Evolutionary conservation across 2,113 vertebrate genomes (phyloP).

Genomic region (Osmerus eperlanus): DNA sequence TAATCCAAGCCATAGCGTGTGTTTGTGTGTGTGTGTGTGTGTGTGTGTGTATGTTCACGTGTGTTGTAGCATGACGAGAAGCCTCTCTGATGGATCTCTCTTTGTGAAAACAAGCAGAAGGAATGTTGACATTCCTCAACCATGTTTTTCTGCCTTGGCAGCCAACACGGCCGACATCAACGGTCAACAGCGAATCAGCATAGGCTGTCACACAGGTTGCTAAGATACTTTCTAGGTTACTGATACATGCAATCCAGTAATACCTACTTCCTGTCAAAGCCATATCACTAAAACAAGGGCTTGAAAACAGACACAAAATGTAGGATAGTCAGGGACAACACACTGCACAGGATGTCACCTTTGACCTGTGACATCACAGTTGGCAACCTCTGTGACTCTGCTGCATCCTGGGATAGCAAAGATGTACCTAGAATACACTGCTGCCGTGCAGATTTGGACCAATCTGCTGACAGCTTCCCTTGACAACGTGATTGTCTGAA

Average conservation of each 20-base stretch:
- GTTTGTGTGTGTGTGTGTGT: not conserved
- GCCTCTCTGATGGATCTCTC: slow-evolving; percentile 28
- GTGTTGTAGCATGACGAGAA: not conserved
- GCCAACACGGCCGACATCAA: slow-evolving; percentile 14
- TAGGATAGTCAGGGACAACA: slow-evolving; percentile 62
- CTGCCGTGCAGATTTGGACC: no score
- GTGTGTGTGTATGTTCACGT: not conserved
- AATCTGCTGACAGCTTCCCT: no score
- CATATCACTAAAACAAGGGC: no score
- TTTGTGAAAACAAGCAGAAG: slow-evolving; percentile 43
- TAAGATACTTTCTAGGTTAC: no score
- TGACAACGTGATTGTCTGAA: no score
- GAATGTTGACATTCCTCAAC: slow-evolving; percentile 63
- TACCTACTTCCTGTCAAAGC: no score
- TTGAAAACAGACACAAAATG: slow-evolving; percentile 55
- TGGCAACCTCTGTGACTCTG: slow-evolving; percentile 59
- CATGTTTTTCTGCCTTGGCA: slow-evolving; percentile 35
- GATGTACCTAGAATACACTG: no score
- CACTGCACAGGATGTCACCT: slow-evolving; percentile 61
- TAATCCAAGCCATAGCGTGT: slow-evolving; percentile 35
- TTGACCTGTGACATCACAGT: slow-evolving; percentile 68
- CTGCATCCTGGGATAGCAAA: slow-evolving; percentile 68
- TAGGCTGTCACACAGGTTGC: not conserved
- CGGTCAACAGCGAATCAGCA: not conserved
- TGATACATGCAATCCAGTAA: no score